These are phyloP conservation scores for Tipula confusa DNA, from an alignment of 2,888 invertebrate species.

Conservation along the genomic window DNA sequence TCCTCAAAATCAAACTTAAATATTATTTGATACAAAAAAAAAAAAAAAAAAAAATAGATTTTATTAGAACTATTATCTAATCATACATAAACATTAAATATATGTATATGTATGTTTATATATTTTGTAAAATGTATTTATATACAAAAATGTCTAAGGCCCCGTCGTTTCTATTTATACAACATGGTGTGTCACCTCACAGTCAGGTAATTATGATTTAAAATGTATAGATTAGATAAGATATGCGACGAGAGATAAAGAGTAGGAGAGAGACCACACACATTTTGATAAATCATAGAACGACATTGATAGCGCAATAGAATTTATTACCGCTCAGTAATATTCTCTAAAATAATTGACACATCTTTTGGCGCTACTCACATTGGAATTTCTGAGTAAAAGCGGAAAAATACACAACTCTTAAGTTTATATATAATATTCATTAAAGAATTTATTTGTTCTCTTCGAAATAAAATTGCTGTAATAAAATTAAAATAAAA, in stretches of 20 bases:
- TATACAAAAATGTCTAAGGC: background rate
- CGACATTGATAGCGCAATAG: too few relatives aligned
- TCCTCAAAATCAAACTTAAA: too few relatives aligned
- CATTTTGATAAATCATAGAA: too few relatives aligned
- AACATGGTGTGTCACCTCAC: background rate
- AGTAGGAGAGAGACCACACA: too few relatives aligned
- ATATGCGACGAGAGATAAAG: background rate
- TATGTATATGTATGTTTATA: too few relatives aligned
- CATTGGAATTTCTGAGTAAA: too few relatives aligned
- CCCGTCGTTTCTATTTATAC: background rate
- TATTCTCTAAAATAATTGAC: too few relatives aligned
- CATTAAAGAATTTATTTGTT: background rate
- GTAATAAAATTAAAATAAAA: constrained; percentile 1
- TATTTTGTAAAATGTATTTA: background rate
- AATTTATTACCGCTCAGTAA: too few relatives aligned
- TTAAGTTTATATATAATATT: background rate
- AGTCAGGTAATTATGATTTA: background rate
- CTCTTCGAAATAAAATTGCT: background rate
- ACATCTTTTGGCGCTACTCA: background rate
- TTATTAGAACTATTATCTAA: background rate
- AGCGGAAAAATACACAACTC: background rate
- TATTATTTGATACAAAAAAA: too few relatives aligned
- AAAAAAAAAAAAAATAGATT: background rate
- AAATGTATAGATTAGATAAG: background rate
- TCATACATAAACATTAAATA: background rate